Base-by-base conservation (phyloP, 2,113 vertebrate species). In the Lophochroa leadbeateri region DNA sequence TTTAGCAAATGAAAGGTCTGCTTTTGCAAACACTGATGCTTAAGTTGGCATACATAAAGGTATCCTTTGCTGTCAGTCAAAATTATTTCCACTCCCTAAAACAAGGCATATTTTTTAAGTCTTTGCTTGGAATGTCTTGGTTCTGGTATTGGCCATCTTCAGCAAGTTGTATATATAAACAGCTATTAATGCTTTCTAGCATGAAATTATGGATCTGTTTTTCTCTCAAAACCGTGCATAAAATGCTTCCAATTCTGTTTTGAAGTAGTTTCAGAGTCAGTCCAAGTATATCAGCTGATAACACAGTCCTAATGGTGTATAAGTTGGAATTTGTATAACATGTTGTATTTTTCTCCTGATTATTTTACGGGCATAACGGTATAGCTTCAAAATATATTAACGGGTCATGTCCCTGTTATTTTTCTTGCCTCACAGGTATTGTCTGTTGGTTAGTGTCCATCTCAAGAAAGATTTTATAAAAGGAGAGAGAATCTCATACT, bases 1-100 rank as follows among this genome's bases (percentile, higher is more conserved):
- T 39, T 91, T 75, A 84, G 10, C 31, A 96, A 88, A 85, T 44
- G 70, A 70, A 63, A 84, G 46, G 20, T 63, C 16, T 71, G 7
- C 14, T 88, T 92, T 94, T 76, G 43, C 43, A 68, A 92, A 85
- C 25, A 58, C 28, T 52, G 31, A 17, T 0, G 4, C 28, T 88
- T 80, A n/a, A 37, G 4, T 27, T 79, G 39, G 8, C 7, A 41
- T 53, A 17, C 4, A 21, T 43, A 61, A 60, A 31, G 27, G 13
- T 35, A 77, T n/a, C 33, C 35, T 53, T 39, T 84, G 35, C 14
- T 70, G 25, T 20, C 24, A 70, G 68, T 74, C 50, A 87, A 69
- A 74, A 70, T 31, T 61, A n/a, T 52, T 93, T 90, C 37, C 64
- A 49, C 24, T 89, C 18, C 27, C 28, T 75, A 57, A 84, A 87